Conservation (phyloP, 2,113 vertebrate genomes). For the Nothobranchius kuhntae region DNA sequence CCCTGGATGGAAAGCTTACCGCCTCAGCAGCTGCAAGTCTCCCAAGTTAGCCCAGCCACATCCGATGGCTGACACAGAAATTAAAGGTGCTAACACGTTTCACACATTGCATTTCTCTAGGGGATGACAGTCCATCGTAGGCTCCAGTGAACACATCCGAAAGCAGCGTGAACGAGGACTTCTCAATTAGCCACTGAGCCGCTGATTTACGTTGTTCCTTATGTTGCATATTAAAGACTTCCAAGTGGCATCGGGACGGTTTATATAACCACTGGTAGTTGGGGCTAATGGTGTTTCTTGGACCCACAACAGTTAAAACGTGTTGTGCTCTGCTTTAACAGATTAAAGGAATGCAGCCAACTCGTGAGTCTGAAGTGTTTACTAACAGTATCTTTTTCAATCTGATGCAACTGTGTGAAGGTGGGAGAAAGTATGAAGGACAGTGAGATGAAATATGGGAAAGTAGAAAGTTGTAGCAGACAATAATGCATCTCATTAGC, state of each 20-base stretch:
- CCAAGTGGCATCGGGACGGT: constrained; percentile 26
- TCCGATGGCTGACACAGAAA: constrained; percentile 30
- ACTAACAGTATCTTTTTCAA: background rate
- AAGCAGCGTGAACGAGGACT: constrained; percentile 41
- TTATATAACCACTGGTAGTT: constrained; percentile 54
- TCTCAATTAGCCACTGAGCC: constrained; percentile 64
- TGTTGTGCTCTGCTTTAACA: background rate
- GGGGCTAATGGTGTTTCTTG: constrained; percentile 9
- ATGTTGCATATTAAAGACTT: constrained; percentile 58
- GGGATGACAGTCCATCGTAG: constrained; percentile 7
- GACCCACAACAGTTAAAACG: background rate
- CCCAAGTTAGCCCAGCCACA: constrained; percentile 21
- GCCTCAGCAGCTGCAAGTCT: constrained; percentile 22
- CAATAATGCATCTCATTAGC: constrained; percentile 49
- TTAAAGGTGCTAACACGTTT: constrained; percentile 47
- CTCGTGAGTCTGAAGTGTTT: constrained; percentile 1
- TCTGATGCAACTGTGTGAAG: background rate
- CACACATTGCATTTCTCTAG: constrained; percentile 26
- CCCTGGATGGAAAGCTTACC: constrained; percentile 29
- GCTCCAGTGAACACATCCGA: constrained; percentile 31
- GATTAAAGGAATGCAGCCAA: background rate
- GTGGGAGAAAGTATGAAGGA: constrained; percentile 17
- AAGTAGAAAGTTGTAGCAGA: constrained; percentile 27
- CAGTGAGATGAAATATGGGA: constrained; percentile 19
- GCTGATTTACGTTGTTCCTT: constrained; percentile 59